Conservation (phyloP, 2,888 invertebrate species). For the Trichopria drosophilae region DNA sequence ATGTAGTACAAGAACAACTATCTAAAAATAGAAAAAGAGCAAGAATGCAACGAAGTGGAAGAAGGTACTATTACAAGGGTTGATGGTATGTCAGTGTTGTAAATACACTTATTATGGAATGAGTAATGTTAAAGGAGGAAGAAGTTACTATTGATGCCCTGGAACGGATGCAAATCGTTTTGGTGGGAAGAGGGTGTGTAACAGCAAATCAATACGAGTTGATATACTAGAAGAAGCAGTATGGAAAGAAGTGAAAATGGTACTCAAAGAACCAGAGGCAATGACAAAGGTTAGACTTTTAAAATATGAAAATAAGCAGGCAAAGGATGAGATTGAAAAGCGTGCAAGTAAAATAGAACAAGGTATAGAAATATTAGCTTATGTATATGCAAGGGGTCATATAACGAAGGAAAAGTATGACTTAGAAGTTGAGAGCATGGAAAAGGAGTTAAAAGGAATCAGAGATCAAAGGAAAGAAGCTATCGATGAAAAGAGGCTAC, state of each 20-base stretch:
- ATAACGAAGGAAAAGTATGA: conserved; percentile 8
- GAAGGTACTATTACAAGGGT: conserved; percentile 8
- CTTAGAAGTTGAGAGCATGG: not conserved
- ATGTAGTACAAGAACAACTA: conserved; percentile 11
- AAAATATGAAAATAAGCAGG: conserved; percentile 6
- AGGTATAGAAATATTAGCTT: conserved; percentile 5
- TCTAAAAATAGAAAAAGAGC: conserved; percentile 6
- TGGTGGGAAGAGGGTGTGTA: conserved; percentile 9
- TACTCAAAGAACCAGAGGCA: conserved; percentile 5
- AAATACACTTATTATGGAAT: conserved; percentile 4
- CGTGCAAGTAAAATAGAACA: conserved; percentile 4
- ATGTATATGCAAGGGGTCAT: conserved; percentile 8
- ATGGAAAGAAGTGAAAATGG: conserved; percentile 10
- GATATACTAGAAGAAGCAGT: conserved; percentile 9
- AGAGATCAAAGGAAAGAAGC: conserved; percentile 3
- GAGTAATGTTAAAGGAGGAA: conserved; percentile 5
- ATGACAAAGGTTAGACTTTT: conserved; percentile 1
- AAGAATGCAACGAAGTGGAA: conserved; percentile 7
- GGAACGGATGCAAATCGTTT: conserved; percentile 6
- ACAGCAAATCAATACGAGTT: conserved; percentile 3
- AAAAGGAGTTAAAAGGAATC: conserved; percentile 1
- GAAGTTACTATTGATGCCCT: conserved; percentile 9
- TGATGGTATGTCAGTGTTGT: conserved; percentile 11
- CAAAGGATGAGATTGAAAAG: conserved; percentile 6
- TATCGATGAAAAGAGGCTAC: conserved; percentile 4